phyloP scores from a whole-genome alignment of 1,140 invertebrate species.

The Orussus abietinus region DNA sequence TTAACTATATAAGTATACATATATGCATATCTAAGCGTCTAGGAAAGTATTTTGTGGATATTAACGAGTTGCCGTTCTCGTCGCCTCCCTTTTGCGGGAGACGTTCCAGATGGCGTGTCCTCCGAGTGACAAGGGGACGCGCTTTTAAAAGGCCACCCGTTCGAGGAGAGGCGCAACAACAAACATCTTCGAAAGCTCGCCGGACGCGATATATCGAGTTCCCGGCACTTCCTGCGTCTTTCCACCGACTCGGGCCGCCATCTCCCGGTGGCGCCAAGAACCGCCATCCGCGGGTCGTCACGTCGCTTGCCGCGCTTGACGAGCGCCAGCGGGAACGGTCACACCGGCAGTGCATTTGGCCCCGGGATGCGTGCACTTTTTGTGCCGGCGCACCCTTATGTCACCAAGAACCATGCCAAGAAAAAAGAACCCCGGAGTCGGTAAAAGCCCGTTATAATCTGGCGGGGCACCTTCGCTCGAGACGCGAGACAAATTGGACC shows the following conservation, averaged over 20 bases:
- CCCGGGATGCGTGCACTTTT: slow-evolving; percentile 18
- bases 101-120: too few relatives aligned
- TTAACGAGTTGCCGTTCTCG: too few relatives aligned
- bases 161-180: slow-evolving; percentile 15
- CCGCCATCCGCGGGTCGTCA: slow-evolving; percentile 30
- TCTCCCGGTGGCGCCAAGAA: slow-evolving; percentile 28
- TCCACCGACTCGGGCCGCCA: slow-evolving; percentile 18
- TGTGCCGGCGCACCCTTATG: too few relatives aligned
- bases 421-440: too few relatives aligned
- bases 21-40: too few relatives aligned
- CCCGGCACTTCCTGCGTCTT: slow-evolving; percentile 33
- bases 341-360: slow-evolving; percentile 33
- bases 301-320: slow-evolving; percentile 36
- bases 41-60: too few relatives aligned
- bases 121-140: slow-evolving; percentile 24
- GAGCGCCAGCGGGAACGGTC: slow-evolving; percentile 24
- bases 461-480: too few relatives aligned
- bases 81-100: too few relatives aligned
- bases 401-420: too few relatives aligned
- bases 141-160: slow-evolving; percentile 32
- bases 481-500: too few relatives aligned
- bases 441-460: too few relatives aligned
- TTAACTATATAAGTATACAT: too few relatives aligned
- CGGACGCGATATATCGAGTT: slow-evolving; percentile 14
- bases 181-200: slow-evolving; percentile 14